Base-by-base conservation (phyloP, 1,140 invertebrate genomes). In the Sogatella furcifera region DNA sequence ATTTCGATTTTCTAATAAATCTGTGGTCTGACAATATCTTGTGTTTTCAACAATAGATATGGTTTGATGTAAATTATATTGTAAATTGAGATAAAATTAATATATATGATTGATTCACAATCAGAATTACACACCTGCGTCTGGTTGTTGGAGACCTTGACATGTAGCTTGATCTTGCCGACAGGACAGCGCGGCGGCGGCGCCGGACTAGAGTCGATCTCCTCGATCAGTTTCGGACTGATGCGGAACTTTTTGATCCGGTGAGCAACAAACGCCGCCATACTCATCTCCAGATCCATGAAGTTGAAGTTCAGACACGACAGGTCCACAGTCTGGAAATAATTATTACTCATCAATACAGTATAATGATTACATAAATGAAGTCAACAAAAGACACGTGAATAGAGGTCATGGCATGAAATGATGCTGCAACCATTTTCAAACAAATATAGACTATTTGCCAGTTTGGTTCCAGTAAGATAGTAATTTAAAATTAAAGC, bases 251-350 rank as follows among this genome's bases (percentile, higher is more conserved):
- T 82, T 59, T 80, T 81, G 34, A 88, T 81, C 68, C 89, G 80
- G 72, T 93, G 89, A 49, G 90, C 87, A 43, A 85, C 84, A 76
- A 90, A 95, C 5, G 92, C 90, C 54, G 85, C 87, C 38, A 90
- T 68, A 44, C 78, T 78, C 54, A 77, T 69, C 70, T 93, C 90
- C 70, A 91, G 73, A 64, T 88, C 78, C 49, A 84, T 69, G 17
- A 93, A 67, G 52, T 82, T 71, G n/a, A 92, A 76, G 71, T 91
- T 92, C 46, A 91, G 68, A 55, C 62, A 68, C 9, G 22, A 42
- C 31, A 70, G 46, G 55, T 68, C 64, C 11, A 69, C 63, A 52
- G 67, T 52, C 67, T 69, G 55, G 6, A 62, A 65, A 52, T 59
- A 53, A 13, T 11, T 10, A 38, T 9, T 53, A 61, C 9, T 28